Base-by-base conservation (phyloP, 2,797 vertebrate species). In the Chromis chromis region DNA sequence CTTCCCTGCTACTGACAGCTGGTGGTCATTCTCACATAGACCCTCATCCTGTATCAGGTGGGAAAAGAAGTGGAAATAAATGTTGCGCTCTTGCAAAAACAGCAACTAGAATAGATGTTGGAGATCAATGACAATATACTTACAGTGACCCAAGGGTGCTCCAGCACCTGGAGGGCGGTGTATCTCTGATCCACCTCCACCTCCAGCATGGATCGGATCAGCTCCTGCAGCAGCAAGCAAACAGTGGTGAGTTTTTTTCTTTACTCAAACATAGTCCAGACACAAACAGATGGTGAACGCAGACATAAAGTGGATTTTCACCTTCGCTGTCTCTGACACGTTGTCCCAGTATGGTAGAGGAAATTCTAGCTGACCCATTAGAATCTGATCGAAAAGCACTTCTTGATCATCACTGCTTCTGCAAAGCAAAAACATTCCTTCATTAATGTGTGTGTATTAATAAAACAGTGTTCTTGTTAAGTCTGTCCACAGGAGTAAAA, bases 311-410 rank as follows among this genome's bases (percentile, higher is more conserved):
- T 1, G 25, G 8, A 70, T 42, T 9, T 2, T 81, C 81, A 98
- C 98, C 96, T 96, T 99, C 56, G 98, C 98, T 4, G 96, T 96
- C 39, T 99, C 97, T 10, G 98, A 99, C 81, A 99, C 94, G 0
- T 98, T 96, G 91, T 99, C 97, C 98, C 98, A 99, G 78, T 98
- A 99, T 0, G 97, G 98, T 62, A 97, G 94, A 60, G 98, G 97
- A 76, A 99, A 99, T 88, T 99, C 98, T 80, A 98, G 94, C 88
- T 98, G 97, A n/a, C 97, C 98, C 96, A 98, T 96, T 70, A 99
- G 93, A 83, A 99, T 99, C 92, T 99, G 97, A 92, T 99, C 97
- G 90, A 99, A 99, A 76, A 99, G 96, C 28, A 98, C 95, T 89
- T 99, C 98, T 86, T 99, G 98, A 82, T 99, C 98, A 48, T 99